Evolutionary conservation across 64 coral and sea anemone genomes (phyloP), one percentile per base, ranked within the genome.

Genomic region (Anthopleura sola): DNA sequence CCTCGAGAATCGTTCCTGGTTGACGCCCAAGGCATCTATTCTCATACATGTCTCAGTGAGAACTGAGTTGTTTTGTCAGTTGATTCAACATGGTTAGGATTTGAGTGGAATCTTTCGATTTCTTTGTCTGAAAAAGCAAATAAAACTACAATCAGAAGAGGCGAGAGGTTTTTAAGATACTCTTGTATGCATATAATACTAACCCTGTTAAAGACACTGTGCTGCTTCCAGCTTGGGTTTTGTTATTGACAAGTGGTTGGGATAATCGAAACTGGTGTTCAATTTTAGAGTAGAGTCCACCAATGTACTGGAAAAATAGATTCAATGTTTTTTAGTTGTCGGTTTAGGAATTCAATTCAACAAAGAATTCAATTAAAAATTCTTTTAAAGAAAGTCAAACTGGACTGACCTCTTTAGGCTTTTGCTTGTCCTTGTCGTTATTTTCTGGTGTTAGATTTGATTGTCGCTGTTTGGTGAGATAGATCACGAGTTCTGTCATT

Each of bases 231-330:
- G 84, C 49, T n/a, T 85, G 89, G 2, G 71, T 53, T 55, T 91
- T 91, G 24, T 54, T 68, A 7, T 80, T 60, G 18, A 69, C 57
- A 12, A 38, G 37, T 57, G 80, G 83, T 26, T 91, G 89, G 46
- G 84, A 80, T 6, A 66, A 28, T 12, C 84, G 74, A 62, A 91
- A 91, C 36, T 91, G 89, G 58, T 81, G 58, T n/a, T 91, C 89
- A 36, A 91, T 50, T 74, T 91, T 91, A 21, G 89, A 91, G 49
- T 86, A 91, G 68, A 91, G 77, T 7, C 89, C 89, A 28, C 89
- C 89, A 19, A 38, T 21, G 47, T 80, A 86, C 89, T 91, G 39
- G 20, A 81, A 26, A 85, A 49, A 86, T 53, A 46, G 21, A 54
- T 23, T 32, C 8, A 16, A 11, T 23, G 19, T n/a, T n/a, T n/a